Evolutionary conservation across 1,140 invertebrate species (phyloP).

Genomic region (Probaryconus sp.): DNA sequence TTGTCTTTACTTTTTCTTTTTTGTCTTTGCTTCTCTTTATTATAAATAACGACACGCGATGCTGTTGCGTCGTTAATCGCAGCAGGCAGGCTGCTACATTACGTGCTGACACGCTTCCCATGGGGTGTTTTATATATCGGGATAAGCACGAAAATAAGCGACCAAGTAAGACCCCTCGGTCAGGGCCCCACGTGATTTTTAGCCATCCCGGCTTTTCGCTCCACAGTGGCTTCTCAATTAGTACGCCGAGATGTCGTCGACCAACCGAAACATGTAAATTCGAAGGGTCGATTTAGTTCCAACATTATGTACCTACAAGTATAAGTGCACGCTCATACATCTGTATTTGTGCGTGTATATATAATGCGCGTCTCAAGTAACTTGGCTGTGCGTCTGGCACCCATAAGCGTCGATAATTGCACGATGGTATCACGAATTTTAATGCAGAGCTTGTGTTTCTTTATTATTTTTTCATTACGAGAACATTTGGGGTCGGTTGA

Average conservation of each 20-base stretch:
- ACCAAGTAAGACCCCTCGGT: constrained; percentile 29
- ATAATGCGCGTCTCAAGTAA: too few species aligned
- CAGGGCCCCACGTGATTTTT: constrained; percentile 43
- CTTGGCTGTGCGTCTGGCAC: too few species aligned
- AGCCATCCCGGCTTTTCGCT: constrained; percentile 4
- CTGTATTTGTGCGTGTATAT: too few species aligned
- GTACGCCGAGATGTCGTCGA: constrained; percentile 26
- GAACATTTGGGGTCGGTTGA: too few species aligned
- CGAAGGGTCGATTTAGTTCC: constrained; percentile 49
- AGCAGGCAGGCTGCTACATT: constrained; percentile 29
- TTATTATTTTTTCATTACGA: background rate
- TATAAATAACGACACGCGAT: constrained; percentile 15
- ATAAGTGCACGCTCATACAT: too few species aligned
- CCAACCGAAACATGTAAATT: constrained; percentile 49
- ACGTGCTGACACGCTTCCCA: constrained; percentile 48
- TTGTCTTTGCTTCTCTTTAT: constrained; percentile 6
- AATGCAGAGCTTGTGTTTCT: constrained; percentile 7
- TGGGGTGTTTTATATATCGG: constrained; percentile 54
- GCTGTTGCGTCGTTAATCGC: constrained; percentile 27
- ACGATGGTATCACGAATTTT: constrained; percentile 22
- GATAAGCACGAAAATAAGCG: constrained; percentile 63
- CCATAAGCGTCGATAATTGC: constrained; percentile 29
- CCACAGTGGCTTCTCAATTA: constrained; percentile 28
- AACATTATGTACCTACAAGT: too few species aligned
- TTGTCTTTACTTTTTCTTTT: background rate